Evolutionary conservation across 2,888 invertebrate genomes (phyloP).

Genomic region (Drosophila neotestacea): DNA sequence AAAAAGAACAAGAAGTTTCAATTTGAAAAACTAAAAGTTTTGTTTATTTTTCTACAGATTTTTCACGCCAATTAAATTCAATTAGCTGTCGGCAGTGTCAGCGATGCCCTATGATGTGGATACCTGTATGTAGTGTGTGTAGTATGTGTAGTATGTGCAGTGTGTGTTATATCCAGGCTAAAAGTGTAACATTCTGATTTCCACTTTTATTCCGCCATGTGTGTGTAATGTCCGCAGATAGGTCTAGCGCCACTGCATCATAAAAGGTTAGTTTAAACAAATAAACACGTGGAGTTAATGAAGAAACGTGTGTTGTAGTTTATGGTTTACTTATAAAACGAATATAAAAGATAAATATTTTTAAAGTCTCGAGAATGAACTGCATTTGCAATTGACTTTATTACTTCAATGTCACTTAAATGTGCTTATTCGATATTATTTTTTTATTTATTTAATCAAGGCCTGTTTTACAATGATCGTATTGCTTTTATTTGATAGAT

Average conservation of each 20-base stretch:
- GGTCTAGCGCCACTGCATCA: conserved; percentile 69
- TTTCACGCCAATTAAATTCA: conserved; percentile 79
- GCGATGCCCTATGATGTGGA: conserved; percentile 53
- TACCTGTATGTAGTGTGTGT: conserved; percentile 26
- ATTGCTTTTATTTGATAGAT: no score
- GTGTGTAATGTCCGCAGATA: conserved; percentile 23
- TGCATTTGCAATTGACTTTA: neutral
- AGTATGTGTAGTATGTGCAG: conserved; percentile 10
- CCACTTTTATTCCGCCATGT: conserved; percentile 8
- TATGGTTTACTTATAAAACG: conserved; percentile 38
- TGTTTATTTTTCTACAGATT: conserved; percentile 64
- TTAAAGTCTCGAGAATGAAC: neutral
- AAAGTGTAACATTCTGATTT: no score
- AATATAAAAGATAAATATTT: conserved; percentile 12
- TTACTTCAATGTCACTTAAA: neutral
- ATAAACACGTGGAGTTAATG: conserved; percentile 77
- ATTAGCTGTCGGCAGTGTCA: conserved; percentile 68
- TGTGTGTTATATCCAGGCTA: conserved; percentile 1
- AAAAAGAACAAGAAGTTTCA: conserved; percentile 11
- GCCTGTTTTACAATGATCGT: no score
- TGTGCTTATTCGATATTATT: neutral
- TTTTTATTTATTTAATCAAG: no score
- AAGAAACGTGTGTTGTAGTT: conserved; percentile 71
- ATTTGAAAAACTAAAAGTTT: conserved; percentile 39
- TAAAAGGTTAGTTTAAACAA: conserved; percentile 78